Evolutionary conservation across 2,888 invertebrate genomes (phyloP).

Genomic region (Bruchidius siliquastri): DNA sequence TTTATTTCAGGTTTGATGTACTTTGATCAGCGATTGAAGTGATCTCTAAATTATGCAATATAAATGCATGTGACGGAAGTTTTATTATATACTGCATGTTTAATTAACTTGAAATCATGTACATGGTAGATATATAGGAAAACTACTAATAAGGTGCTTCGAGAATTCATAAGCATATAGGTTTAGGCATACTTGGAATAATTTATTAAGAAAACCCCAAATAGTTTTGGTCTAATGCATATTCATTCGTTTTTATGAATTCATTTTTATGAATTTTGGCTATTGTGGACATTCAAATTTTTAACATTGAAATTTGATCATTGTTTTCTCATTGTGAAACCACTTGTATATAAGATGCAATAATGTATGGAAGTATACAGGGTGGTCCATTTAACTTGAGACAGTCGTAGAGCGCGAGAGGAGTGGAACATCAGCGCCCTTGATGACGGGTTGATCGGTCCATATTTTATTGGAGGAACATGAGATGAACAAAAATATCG

Average conservation of each 20-base stretch:
- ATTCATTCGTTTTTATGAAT: background rate
- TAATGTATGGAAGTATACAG: too few species aligned
- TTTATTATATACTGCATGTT: background rate
- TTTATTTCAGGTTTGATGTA: background rate
- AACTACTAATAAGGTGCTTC: background rate
- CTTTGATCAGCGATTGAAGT: background rate
- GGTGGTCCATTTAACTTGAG: too few species aligned
- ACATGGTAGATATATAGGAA: background rate
- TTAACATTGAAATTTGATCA: background rate
- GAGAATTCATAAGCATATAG: background rate
- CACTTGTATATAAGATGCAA: background rate
- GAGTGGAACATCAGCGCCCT: too few species aligned
- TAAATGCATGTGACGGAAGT: background rate
- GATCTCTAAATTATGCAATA: background rate
- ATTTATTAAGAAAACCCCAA: background rate
- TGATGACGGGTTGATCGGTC: too few species aligned
- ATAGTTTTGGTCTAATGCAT: background rate
- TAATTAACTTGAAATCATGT: background rate
- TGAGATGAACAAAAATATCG: too few species aligned
- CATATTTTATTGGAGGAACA: too few species aligned
- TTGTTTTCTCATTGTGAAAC: conserved; percentile 12
- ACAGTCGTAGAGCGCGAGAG: too few species aligned
- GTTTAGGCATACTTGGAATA: background rate
- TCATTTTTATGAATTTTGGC: background rate
- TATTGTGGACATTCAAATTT: conserved; percentile 1